Evolutionary conservation across 53 echinoderm and acorn worm species (phyloP), one percentile per base, ranked within the genome.

Genomic region (Crossaster papposus): DNA sequence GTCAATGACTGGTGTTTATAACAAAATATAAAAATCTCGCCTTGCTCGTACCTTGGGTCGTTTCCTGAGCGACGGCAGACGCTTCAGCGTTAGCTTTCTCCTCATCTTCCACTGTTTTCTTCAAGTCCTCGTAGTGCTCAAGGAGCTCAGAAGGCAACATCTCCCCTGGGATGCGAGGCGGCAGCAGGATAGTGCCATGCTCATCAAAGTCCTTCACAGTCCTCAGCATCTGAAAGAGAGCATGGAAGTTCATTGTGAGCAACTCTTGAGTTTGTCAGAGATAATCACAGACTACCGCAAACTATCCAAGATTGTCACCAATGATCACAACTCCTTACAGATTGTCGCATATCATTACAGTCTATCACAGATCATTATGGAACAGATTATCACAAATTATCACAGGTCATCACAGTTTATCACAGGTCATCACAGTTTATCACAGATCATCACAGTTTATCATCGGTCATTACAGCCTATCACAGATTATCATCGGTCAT

Each of bases 201-300:
- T 99, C 99, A 72, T 99, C 99, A 54, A 96, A 99, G 31, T 94
- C 99, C 78, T 99, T 99, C 93, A 99, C 96, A 36, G 95, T 81
- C 53, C 99, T 89, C 9, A 99, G 86, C 86, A 92, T 96, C 99
- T 99, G 78, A 32, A 36, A 76, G 71, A 72, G 29, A 14, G 36
- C 74, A 74, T 35, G 12, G 36, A 17, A 74, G n/a, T n/a, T n/a
- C n/a, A n/a, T n/a, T n/a, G n/a, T n/a, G n/a, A 74, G 28, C 68
- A 26, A 4, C 17, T 0, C 17, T 0, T 26, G 20, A 11, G 24
- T n/a, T 18, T 0, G 28, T n/a, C 11, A 68, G 28, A 68, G 10
- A 68, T 24, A 26, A 68, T 17, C 7, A 58, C 58, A 58, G 58
- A 58, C 0, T 20, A 58, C 7, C 58, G 0, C 0, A 44, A 9